Base-by-base conservation (phyloP, 2,888 invertebrate species). In the Odontocerum albicorne region DNA sequence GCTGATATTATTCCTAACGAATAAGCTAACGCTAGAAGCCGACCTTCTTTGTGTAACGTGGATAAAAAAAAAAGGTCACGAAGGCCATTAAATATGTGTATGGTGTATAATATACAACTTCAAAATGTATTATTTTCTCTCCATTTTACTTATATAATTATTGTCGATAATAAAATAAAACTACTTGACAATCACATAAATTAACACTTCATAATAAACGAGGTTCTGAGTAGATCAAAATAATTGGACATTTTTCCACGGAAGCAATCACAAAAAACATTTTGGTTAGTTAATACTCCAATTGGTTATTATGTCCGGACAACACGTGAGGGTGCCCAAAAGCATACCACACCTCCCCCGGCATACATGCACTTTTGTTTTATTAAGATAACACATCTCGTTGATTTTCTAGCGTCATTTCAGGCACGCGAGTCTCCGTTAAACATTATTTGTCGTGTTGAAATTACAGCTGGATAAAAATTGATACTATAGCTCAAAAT, bases 371-470 rank as follows among this genome's bases (percentile, higher is more conserved):
- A 59, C 59, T 59, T 56, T 59, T 59, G 59, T 59, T 59, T 59
- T 59, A 59, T 59, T 59, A 56, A 59, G 59, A 59, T 59, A 59
- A 59, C 59, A 59, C 52, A 59, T 59, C 59, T 59, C 59, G 59
- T 44, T 59, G 59, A 59, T 59, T 56, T 59, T 56, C 55, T 55
- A 53, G 59, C 52, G 53, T 59, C 55, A 59, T 59, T 55, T 53
- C 40, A 31, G 44, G 45, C 59, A 59, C 59, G 59, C 59, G 40
- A 59, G 27, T 38, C 21, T 53, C 22, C 38, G 45, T 49, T 31
- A 49, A 51, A 45, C 35, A 59, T 58, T 49, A 36, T 44, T 42
- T 42, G 36, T 36, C 36, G 40, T 50, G 42, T 36, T 31, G 12
- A 53, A n/a, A n/a, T n/a, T n/a, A n/a, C n/a, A n/a, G n/a, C n/a